These are phyloP conservation scores for Chloroceryle aenea DNA, from an alignment of 2,113 vertebrate species.

Conservation along the genomic window DNA sequence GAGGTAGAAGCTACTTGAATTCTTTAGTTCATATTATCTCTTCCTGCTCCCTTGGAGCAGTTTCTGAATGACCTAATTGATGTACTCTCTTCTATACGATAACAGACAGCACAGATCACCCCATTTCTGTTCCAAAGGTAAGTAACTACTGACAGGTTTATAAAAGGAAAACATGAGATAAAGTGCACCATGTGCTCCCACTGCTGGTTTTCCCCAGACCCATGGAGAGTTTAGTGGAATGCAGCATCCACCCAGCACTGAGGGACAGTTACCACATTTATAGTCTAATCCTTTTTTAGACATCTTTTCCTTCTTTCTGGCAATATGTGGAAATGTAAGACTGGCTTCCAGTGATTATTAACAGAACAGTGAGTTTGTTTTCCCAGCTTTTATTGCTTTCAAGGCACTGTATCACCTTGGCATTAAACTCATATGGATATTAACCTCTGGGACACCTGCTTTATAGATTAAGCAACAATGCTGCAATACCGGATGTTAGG, in stretches of 20 bases:
- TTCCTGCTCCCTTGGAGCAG: not conserved
- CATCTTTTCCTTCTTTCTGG: not conserved
- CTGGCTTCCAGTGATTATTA: not conserved
- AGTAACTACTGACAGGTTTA: not conserved
- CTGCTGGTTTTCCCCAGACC: not conserved
- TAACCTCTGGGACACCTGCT: not conserved
- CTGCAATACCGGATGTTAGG: not conserved
- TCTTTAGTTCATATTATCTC: not conserved
- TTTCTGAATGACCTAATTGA: not conserved
- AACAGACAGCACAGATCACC: not conserved
- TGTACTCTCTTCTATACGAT: not conserved
- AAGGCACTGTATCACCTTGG: not conserved
- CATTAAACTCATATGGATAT: not conserved
- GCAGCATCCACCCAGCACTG: not conserved
- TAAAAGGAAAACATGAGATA: not conserved
- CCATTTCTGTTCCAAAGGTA: not conserved
- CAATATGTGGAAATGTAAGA: fast-evolving
- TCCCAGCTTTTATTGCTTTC: not conserved
- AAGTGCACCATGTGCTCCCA: not conserved
- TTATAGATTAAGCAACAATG: not conserved
- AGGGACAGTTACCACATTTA: not conserved
- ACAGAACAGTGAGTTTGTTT: not conserved
- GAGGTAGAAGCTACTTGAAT: not conserved
- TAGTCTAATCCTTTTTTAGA: not conserved
- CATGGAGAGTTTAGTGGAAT: not conserved